Base-by-base conservation (phyloP, 2,888 invertebrate species). In the Chymomyza amoena region DNA sequence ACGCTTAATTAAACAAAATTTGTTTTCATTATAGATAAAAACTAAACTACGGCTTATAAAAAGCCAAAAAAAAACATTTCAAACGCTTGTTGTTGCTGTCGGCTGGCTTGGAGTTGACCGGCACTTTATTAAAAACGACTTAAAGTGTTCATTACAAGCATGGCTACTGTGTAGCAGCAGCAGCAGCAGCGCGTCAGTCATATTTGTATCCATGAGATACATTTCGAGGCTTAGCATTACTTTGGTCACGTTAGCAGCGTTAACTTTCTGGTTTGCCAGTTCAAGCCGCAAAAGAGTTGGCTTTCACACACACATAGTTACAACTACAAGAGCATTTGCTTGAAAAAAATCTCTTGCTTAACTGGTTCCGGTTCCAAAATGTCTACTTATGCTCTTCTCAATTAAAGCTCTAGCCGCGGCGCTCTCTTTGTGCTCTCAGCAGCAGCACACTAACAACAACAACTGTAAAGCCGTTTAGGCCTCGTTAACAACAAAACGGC, bases 121-220 rank as follows among this genome's bases (percentile, higher is more conserved):
- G 75, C 81, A 84, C 87, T 84, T 90, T 90, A 90, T 90, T 90
- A 90, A 90, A 90, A 88, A 82, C 89, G 89, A 87, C 89, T 89
- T 89, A 89, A 90, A 85, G 88, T 82, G 88, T 90, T 89, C 85
- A 89, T 90, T 90, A 90, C 89, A 80, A 81, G 76, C 81, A 66
- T 65, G 72, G 90, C 90, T 90, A 90, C 90, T 79, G 90, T 88
- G 66, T 78, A 64, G 69, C 25, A 64, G 64, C 68, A 64, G 64
- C 68, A 70, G 61, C 68, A 73, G 76, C 76, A 73, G 70, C 70
- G 66, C 65, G 69, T 70, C 73, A 79, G 76, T 79, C 78, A 74
- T 75, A 81, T 76, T 80, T 71, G 82, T 78, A 87, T 84, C 87
- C 82, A 81, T 70, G 61, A 87, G 84, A 83, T 83, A 79, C 73